phyloP scores from a whole-genome alignment of 2,113 vertebrate genomes.

The Psephotus haematonotus region DNA sequence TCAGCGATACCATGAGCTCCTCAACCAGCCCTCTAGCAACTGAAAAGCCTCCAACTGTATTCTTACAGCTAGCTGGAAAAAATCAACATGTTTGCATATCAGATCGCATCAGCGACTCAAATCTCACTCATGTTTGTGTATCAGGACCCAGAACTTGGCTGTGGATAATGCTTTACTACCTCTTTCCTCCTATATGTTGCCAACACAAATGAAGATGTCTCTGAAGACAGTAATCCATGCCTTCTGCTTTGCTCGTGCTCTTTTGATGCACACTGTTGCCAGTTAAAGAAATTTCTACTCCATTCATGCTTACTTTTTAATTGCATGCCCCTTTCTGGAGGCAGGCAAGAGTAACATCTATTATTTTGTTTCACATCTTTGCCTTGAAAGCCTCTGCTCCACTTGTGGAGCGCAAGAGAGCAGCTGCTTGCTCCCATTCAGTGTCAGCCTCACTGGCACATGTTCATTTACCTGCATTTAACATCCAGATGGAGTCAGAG shows the following conservation, averaged over 20 bases:
- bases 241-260: not conserved
- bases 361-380: slow-evolving; percentile 30
- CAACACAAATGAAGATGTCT: slow-evolving; percentile 2
- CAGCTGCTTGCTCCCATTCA: slow-evolving; percentile 1
- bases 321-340: slow-evolving; percentile 6
- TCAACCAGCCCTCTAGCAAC: not conserved
- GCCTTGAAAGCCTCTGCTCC: slow-evolving; percentile 31
- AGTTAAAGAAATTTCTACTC: not conserved
- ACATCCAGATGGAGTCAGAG: not conserved
- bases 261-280: not conserved
- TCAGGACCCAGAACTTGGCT: slow-evolving; percentile 15
- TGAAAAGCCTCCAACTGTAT: not conserved
- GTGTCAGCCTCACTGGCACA: not conserved
- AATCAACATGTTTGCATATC: slow-evolving; percentile 2
- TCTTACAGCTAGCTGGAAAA: slow-evolving; percentile 13
- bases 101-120: not conserved
- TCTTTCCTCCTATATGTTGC: slow-evolving; percentile 4
- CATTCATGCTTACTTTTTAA: slow-evolving; percentile 30
- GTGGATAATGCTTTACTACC: not conserved
- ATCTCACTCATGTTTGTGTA: not conserved
- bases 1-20: not conserved
- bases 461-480: slow-evolving; percentile 10
- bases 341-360: slow-evolving; percentile 17
- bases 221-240: slow-evolving; percentile 4
- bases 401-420: not conserved